A percentile compares a stretch with the other conserved stretches of the same genome.
Evolutionary conservation across 2,888 invertebrate species (phyloP).

Genomic region (Camptogramma bilineatum): DNA sequence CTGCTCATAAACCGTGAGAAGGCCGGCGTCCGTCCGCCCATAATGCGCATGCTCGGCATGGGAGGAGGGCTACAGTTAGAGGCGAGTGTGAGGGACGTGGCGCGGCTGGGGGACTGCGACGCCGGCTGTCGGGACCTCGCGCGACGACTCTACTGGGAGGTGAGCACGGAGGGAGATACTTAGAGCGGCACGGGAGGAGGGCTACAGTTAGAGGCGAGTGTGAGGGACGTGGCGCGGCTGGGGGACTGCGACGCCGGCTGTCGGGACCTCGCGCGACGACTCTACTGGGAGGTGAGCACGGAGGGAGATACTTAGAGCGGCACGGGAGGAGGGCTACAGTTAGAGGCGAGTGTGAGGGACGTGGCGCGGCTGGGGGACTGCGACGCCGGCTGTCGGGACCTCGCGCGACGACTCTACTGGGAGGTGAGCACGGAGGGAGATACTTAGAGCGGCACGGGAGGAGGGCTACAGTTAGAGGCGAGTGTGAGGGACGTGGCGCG

Average conservation of each 20-base stretch:
- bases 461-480: conserved; percentile 89
- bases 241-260: conserved; percentile 95
- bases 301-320: no score
- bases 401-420: conserved; percentile 93
- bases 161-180: no score
- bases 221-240: conserved; percentile 92
- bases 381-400: conserved; percentile 90
- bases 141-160: conserved; percentile 92
- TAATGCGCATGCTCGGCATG: conserved; percentile 67
- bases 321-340: conserved; percentile 87
- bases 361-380: conserved; percentile 94
- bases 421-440: no score
- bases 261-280: conserved; percentile 88
- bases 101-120: conserved; percentile 93
- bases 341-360: conserved; percentile 89
- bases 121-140: conserved; percentile 90
- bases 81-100: conserved; percentile 90
- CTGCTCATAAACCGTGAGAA: conserved; percentile 95
- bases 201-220: conserved; percentile 88
- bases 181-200: conserved; percentile 85
- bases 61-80: conserved; percentile 89
- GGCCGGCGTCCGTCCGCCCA: conserved; percentile 77
- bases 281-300: conserved; percentile 93
- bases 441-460: conserved; percentile 76
- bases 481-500: conserved; percentile 91